Evolutionary conservation across 2,888 invertebrate genomes (phyloP).

Genomic region (Epirrhoe alternata): DNA sequence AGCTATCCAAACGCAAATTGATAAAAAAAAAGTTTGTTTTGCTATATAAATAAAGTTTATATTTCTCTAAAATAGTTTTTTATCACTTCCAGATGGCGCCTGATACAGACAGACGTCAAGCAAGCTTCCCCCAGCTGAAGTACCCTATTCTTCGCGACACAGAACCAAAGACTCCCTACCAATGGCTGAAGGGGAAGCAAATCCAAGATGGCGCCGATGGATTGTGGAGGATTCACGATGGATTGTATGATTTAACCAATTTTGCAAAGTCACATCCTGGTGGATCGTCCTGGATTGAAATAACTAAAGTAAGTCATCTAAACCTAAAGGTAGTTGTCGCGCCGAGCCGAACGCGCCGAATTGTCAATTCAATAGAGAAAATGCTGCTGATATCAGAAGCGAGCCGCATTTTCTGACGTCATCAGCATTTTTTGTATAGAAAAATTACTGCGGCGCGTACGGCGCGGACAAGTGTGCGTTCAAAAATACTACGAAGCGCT

Average conservation of each 20-base stretch:
- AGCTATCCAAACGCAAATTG: not conserved
- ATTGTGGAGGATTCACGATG: conserved; percentile 91
- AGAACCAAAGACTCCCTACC: conserved; percentile 68
- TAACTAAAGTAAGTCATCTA: conserved; percentile 84
- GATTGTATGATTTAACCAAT: conserved; percentile 93
- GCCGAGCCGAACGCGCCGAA: too few species aligned
- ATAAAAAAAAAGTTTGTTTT: not conserved
- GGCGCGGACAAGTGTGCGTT: too few species aligned
- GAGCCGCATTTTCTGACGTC: too few species aligned
- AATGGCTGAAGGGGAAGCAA: conserved; percentile 88
- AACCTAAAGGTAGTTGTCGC: too few species aligned
- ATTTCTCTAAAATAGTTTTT: not conserved
- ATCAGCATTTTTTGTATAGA: too few species aligned
- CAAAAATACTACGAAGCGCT: too few species aligned
- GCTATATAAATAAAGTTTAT: not conserved
- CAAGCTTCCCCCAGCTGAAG: conserved; percentile 79
- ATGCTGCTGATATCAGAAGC: too few species aligned
- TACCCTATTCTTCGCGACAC: conserved; percentile 78
- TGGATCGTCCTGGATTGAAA: conserved; percentile 90
- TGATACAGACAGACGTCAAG: conserved; percentile 60
- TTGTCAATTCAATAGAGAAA: too few species aligned
- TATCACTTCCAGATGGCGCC: conserved; percentile 56
- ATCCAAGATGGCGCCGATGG: conserved; percentile 90
- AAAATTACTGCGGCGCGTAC: too few species aligned
- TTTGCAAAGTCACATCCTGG: conserved; percentile 95